Conservation (phyloP, 1,140 invertebrate genomes). For the Bradynema listronoti region DNA sequence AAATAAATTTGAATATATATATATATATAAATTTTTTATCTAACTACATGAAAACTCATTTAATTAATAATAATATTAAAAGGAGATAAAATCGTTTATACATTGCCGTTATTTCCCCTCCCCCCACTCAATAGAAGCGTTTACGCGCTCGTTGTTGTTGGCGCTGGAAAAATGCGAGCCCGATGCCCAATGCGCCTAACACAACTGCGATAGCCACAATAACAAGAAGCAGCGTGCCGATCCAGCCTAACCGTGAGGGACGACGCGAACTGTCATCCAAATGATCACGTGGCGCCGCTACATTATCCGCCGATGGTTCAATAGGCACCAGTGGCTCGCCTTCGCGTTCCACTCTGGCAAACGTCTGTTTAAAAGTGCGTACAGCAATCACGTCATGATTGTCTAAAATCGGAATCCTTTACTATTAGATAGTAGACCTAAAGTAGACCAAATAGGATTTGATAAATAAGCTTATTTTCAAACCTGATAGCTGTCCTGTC, state of each 20-base stretch:
- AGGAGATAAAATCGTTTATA: background rate
- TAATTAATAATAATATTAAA: too few species aligned
- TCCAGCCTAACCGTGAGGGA: constrained; percentile 53
- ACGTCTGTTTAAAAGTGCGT: constrained; percentile 56
- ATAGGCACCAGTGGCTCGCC: constrained; percentile 42
- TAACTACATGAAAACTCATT: too few species aligned
- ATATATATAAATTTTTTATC: too few species aligned
- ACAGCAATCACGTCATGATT: constrained; percentile 90
- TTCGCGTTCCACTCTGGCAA: constrained; percentile 47
- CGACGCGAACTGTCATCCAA: constrained; percentile 36
- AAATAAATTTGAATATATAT: too few species aligned
- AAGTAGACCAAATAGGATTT: too few species aligned
- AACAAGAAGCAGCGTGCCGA: constrained; percentile 47
- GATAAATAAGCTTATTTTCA: too few species aligned
- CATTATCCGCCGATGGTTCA: constrained; percentile 46
- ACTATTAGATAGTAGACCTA: constrained; percentile 7
- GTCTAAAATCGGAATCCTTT: constrained; percentile 63
- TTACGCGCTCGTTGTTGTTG: constrained; percentile 45
- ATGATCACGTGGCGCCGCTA: constrained; percentile 55
- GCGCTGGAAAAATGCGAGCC: constrained; percentile 47
- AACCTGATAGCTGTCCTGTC: constrained; percentile 80
- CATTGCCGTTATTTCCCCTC: background rate
- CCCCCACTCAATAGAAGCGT: constrained; percentile 52
- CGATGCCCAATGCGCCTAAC: constrained; percentile 47
- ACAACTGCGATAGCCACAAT: constrained; percentile 51